phyloP scores from a whole-genome alignment of 2,797 vertebrate species.

The Cheirogaleus major region DNA sequence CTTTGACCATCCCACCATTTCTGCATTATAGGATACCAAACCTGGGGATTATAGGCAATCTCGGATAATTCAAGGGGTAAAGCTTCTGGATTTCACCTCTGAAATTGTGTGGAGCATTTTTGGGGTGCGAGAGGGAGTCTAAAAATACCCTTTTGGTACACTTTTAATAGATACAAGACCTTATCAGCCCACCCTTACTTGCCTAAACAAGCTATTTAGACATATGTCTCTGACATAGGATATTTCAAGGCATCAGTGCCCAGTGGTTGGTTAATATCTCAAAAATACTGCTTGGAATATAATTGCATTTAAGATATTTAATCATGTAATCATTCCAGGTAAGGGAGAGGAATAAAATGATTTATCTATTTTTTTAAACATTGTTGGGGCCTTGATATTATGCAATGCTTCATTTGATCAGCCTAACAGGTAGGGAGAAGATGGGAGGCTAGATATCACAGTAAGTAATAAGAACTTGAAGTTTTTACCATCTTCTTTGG shows the following conservation, averaged over 20 bases:
- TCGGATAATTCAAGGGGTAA: background rate
- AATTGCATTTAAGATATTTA: background rate
- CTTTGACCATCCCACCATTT: background rate
- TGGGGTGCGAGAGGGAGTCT: accelerated
- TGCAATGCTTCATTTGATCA: background rate
- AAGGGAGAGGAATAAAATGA: background rate
- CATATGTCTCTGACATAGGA: background rate
- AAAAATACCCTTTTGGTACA: background rate
- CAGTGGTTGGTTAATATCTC: background rate
- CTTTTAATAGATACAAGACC: background rate
- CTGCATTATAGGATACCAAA: background rate
- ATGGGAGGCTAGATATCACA: background rate
- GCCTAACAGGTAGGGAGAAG: background rate
- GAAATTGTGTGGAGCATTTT: background rate
- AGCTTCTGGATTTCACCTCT: background rate
- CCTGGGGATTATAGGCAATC: background rate
- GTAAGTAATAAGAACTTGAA: background rate
- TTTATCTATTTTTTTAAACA: background rate
- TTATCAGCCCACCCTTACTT: background rate
- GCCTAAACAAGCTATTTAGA: background rate
- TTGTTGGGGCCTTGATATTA: background rate
- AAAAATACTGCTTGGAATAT: background rate
- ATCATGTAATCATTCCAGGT: background rate
- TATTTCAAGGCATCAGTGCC: background rate
- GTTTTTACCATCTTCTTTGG: background rate